Conservation (phyloP, 2,888 invertebrate species). For the Thereva nobilitata region DNA sequence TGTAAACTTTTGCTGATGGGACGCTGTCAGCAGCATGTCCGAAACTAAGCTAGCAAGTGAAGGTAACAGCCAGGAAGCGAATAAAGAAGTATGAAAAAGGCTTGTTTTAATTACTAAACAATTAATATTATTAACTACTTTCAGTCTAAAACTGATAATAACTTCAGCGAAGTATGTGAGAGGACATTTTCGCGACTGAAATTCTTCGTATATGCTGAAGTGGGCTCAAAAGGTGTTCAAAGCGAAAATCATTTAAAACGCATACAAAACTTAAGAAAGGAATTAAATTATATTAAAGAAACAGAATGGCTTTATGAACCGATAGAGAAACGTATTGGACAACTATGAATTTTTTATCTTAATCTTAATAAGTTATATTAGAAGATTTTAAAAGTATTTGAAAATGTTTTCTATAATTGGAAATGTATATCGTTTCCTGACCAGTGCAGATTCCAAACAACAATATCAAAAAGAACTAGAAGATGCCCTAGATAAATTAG, state of each 20-base stretch:
- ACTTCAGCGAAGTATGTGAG: constrained; percentile 37
- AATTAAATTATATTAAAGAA: constrained; percentile 75
- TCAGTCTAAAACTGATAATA: constrained; percentile 11
- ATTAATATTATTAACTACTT: neutral
- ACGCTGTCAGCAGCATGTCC: too few relatives aligned
- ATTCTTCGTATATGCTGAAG: constrained; percentile 49
- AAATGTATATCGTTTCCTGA: constrained; percentile 57
- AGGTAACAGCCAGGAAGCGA: too few relatives aligned
- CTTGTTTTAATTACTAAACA: too few relatives aligned
- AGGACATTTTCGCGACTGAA: constrained; percentile 50
- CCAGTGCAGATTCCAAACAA: constrained; percentile 46
- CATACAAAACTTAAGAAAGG: constrained; percentile 71
- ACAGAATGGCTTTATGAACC: constrained; percentile 81
- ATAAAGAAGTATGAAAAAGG: too few relatives aligned
- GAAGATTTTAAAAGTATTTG: neutral
- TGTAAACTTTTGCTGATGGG: too few relatives aligned
- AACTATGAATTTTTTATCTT: constrained; percentile 47
- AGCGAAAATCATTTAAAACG: constrained; percentile 73
- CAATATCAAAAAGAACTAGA: constrained; percentile 56
- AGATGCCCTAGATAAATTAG: constrained; percentile 58
- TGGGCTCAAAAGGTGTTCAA: constrained; percentile 59
- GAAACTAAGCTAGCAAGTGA: too few relatives aligned
- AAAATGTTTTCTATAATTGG: constrained; percentile 60
- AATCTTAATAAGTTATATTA: too few relatives aligned
- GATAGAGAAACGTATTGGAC: constrained; percentile 69